phyloP scores from a whole-genome alignment of 2,888 invertebrate species.

The Synergus umbraculus region DNA sequence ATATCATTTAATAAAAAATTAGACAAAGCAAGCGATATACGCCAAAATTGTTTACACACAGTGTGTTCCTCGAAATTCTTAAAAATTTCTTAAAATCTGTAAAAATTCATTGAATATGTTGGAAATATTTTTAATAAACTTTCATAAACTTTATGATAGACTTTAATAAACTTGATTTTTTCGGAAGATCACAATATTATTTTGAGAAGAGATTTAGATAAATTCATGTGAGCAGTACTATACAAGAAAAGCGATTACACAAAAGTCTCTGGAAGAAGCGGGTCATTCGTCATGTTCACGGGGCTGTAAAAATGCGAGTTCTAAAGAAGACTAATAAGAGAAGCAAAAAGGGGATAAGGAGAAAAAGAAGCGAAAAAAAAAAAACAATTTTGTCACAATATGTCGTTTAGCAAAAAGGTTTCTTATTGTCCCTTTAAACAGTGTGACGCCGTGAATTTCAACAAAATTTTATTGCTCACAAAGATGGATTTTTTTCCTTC shows the following conservation, averaged over 20 bases:
- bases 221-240: background rate
- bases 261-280: background rate
- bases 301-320: background rate
- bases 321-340: background rate
- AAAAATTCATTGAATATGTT: no score
- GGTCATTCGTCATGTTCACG: background rate
- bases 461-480: no score
- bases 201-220: background rate
- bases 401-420: background rate
- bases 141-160: no score
- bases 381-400: background rate
- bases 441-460: no score
- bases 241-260: background rate
- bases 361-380: background rate
- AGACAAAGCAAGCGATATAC: no score
- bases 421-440: background rate
- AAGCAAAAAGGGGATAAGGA: background rate
- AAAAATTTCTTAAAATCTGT: no score
- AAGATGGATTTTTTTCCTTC: no score
- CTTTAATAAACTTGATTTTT: no score
- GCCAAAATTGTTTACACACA: no score
- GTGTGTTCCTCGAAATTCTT: no score
- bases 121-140: no score
- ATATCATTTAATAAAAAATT: background rate
- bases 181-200: no score